Percentiles rank a stretch among this genome's conserved stretches.
phyloP scores from a whole-genome alignment of 2,113 vertebrate species.

The Melanocharis versteri region DNA sequence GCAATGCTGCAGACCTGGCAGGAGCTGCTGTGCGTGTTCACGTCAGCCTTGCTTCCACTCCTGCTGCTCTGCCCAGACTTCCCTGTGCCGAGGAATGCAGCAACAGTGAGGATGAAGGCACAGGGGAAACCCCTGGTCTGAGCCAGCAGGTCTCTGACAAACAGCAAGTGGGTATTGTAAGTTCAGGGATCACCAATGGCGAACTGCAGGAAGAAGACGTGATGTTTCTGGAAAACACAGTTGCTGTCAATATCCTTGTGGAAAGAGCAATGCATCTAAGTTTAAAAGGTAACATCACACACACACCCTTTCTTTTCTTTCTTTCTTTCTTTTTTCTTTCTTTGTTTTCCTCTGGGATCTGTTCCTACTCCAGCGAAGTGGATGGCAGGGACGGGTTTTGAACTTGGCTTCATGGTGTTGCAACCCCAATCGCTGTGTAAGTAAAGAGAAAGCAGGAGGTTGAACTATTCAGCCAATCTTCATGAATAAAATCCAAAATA shows the following conservation, averaged over 20 bases:
- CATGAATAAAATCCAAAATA: not conserved
- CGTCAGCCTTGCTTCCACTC: conserved; percentile 62
- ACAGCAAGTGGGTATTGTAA: not conserved
- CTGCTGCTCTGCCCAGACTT: not conserved
- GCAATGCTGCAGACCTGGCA: conserved; percentile 81
- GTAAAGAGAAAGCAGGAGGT: not conserved
- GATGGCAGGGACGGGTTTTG: not conserved
- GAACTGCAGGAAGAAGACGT: not conserved
- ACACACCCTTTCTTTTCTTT: not conserved
- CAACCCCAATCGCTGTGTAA: accelerated
- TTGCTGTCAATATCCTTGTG: conserved; percentile 82
- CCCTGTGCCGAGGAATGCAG: conserved; percentile 56
- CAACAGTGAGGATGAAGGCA: conserved; percentile 55
- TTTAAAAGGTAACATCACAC: conserved; percentile 81
- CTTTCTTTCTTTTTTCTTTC: not conserved
- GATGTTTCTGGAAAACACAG: conserved; percentile 69
- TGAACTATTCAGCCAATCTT: not conserved
- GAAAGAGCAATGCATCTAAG: conserved; percentile 93
- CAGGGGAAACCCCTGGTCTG: not conserved
- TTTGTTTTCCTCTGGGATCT: not conserved
- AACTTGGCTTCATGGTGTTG: not conserved
- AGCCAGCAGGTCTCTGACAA: not conserved
- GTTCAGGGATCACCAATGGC: not conserved
- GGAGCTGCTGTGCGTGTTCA: conserved; percentile 89
- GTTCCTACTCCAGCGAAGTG: not conserved